Conservation (phyloP, 2,888 invertebrate species). For the Euzophera pinguis region DNA sequence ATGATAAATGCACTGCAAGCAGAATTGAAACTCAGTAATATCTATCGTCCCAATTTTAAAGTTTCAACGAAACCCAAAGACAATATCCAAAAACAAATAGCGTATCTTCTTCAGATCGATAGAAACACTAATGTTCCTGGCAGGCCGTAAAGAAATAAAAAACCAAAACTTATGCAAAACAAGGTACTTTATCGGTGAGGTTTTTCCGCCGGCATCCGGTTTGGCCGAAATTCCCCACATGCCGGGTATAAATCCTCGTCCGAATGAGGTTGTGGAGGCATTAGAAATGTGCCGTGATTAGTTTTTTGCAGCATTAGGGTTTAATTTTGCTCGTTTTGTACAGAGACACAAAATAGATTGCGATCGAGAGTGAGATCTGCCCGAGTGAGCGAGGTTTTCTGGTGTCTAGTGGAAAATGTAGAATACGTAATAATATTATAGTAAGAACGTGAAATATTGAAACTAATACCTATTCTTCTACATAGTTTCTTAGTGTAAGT, state of each 20-base stretch:
- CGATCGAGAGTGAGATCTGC: neutral
- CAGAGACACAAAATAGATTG: neutral
- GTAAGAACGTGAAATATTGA: no score
- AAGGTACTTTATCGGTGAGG: slow-evolving; percentile 31
- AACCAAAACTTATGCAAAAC: slow-evolving; percentile 31
- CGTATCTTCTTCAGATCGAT: neutral
- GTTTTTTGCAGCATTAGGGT: slow-evolving; percentile 1
- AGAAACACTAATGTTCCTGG: slow-evolving; percentile 16
- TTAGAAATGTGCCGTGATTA: slow-evolving; percentile 6
- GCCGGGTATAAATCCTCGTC: slow-evolving; percentile 37
- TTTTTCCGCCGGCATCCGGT: slow-evolving; percentile 40
- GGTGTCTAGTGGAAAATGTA: neutral
- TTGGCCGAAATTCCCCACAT: slow-evolving; percentile 36
- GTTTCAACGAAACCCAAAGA: no score
- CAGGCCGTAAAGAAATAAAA: slow-evolving; percentile 32
- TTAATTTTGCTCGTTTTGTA: neutral
- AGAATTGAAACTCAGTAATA: no score
- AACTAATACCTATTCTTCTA: no score
- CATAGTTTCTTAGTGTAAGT: no score
- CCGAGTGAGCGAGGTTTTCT: neutral
- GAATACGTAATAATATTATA: no score
- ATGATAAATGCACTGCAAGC: no score
- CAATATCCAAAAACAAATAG: neutral
- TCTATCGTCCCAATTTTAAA: no score
- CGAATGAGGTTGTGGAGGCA: slow-evolving; percentile 27